A percentile compares a stretch with the other conserved stretches of the same genome.
These are phyloP conservation scores for Anisognathus igniventris DNA, from an alignment of 2,797 vertebrate genomes.

Conservation along the genomic window DNA sequence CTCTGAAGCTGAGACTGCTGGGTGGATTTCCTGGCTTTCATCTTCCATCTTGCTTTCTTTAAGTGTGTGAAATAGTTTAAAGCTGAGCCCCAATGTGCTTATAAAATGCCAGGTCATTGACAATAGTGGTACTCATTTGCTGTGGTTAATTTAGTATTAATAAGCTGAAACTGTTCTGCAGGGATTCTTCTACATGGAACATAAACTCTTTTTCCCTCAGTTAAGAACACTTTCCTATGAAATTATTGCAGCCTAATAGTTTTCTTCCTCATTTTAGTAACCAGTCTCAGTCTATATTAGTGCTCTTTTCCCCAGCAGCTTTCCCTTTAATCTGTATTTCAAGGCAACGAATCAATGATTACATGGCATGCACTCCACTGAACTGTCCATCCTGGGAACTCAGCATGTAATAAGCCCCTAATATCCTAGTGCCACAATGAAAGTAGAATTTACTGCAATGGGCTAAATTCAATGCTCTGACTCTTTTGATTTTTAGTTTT, in stretches of 20 bases:
- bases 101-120: constrained; percentile 75
- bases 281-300: constrained; percentile 25
- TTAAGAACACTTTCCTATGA: constrained; percentile 59
- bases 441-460: neutral
- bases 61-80: constrained; percentile 42
- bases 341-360: neutral
- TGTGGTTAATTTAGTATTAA: constrained; percentile 78
- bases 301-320: constrained; percentile 19
- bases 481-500: neutral
- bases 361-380: neutral
- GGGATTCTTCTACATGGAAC: constrained; percentile 72
- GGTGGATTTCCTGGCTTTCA: neutral
- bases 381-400: neutral
- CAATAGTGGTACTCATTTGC: constrained; percentile 70
- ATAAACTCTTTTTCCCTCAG: constrained; percentile 61
- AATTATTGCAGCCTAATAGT: constrained; percentile 63
- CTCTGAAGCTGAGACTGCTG: neutral
- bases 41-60: constrained; percentile 24
- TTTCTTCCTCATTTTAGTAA: constrained; percentile 51
- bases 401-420: neutral
- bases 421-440: neutral
- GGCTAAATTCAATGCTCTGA: neutral
- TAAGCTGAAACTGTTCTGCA: constrained; percentile 74
- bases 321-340: constrained; percentile 18
- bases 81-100: constrained; percentile 59